Evolutionary conservation across 1,140 invertebrate species (phyloP).

Genomic region (Tachypleus tridentatus): DNA sequence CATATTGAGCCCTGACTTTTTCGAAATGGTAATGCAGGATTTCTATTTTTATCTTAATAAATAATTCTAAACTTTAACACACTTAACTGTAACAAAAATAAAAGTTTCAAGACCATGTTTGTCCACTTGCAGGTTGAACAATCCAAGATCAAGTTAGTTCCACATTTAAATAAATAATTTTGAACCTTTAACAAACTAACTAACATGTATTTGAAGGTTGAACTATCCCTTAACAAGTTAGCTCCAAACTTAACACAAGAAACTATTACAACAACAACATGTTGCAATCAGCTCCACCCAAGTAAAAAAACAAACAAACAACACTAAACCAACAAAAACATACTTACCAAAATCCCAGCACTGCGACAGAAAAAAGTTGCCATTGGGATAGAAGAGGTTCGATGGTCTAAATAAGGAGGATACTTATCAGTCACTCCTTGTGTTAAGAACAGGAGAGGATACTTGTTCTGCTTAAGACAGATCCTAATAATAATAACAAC

Average conservation of each 20-base stretch:
- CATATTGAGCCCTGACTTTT: no score
- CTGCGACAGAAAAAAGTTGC: conserved; percentile 67
- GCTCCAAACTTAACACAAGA: no score
- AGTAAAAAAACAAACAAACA: neutral
- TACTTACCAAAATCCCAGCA: conserved; percentile 52
- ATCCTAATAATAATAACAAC: conserved; percentile 39
- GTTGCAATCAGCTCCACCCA: neutral
- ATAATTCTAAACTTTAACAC: no score
- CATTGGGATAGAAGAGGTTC: conserved; percentile 63
- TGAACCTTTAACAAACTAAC: neutral
- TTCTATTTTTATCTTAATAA: no score
- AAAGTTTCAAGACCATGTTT: no score
- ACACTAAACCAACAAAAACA: neutral
- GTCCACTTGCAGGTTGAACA: no score
- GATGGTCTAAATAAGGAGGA: conserved; percentile 47
- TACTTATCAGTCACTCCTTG: conserved; percentile 70
- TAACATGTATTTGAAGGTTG: neutral
- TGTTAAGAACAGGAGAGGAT: conserved; percentile 86
- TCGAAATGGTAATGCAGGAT: no score
- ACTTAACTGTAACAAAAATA: no score
- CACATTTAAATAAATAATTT: neutral
- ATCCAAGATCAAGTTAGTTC: neutral
- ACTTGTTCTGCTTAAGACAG: conserved; percentile 83
- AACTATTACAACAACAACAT: neutral
- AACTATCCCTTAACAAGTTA: neutral